Percentiles rank a stretch among this genome's conserved stretches.
phyloP scores from a whole-genome alignment of 2,797 vertebrate species.

The Poecile montanus region DNA sequence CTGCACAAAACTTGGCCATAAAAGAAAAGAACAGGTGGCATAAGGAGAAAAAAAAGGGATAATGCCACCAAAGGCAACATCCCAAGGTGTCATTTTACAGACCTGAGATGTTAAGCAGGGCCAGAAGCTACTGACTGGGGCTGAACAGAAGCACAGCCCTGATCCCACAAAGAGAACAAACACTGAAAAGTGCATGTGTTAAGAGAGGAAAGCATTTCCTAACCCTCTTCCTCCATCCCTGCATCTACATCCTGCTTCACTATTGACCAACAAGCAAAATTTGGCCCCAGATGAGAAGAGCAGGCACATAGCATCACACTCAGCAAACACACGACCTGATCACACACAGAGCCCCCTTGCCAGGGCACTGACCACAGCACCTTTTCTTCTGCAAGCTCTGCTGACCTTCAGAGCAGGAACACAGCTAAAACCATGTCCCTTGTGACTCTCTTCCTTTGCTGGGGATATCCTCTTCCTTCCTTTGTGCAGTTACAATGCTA shows the following conservation, averaged over 20 bases:
- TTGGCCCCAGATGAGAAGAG: neutral
- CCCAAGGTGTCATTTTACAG: neutral
- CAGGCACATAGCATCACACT: neutral
- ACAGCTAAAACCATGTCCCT: neutral
- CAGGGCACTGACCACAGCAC: accelerated
- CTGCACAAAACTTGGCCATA: neutral
- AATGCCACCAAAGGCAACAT: neutral
- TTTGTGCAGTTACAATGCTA: neutral
- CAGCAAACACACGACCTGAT: neutral
- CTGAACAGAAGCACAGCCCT: neutral
- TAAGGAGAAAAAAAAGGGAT: neutral
- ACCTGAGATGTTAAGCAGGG: neutral
- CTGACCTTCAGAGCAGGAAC: neutral
- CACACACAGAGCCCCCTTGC: no score
- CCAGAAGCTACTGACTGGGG: neutral
- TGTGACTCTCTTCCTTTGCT: neutral
- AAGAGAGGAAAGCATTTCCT: neutral
- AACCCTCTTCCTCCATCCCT: neutral
- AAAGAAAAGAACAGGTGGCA: neutral
- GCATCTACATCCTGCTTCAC: neutral
- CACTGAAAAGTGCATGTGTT: neutral
- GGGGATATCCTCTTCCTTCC: neutral
- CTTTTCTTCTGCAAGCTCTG: neutral
- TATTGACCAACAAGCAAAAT: neutral
- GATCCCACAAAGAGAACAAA: neutral